Conservation (phyloP, 2,113 vertebrate species). For the Mormoops blainvillei region DNA sequence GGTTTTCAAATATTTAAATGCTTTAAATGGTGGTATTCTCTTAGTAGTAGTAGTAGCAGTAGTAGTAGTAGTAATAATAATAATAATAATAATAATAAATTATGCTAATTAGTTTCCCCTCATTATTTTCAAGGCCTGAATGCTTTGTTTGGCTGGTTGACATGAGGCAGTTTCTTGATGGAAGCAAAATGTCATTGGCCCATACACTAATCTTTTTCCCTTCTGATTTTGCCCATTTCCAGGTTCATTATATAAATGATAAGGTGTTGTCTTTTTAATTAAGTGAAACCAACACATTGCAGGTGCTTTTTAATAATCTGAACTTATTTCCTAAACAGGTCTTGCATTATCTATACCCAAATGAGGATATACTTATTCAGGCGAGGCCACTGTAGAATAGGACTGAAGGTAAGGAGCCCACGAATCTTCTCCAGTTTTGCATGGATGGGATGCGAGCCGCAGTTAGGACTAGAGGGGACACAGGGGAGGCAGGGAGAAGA, state of each 20-base stretch:
- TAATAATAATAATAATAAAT: background rate
- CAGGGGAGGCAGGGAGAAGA: background rate
- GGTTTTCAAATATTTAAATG: background rate
- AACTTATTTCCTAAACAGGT: conserved; percentile 39
- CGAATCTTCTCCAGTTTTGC: background rate
- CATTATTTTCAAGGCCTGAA: conserved; percentile 53
- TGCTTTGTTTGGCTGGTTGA: conserved; percentile 70
- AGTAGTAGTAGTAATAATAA: background rate
- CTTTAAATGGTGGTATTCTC: background rate
- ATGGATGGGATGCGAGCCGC: background rate
- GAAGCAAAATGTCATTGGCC: conserved; percentile 65
- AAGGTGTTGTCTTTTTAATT: conserved; percentile 55
- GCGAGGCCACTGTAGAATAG: background rate
- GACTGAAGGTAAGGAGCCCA: background rate
- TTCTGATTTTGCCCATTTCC: conserved; percentile 64
- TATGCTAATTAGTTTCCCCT: background rate
- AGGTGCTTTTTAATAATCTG: conserved; percentile 48
- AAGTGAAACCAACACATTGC: conserved; percentile 31
- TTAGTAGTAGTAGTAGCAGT: background rate
- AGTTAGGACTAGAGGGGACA: background rate
- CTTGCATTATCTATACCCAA: conserved; percentile 14
- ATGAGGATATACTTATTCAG: conserved; percentile 15
- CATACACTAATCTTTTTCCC: conserved; percentile 42
- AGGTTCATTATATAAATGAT: conserved; percentile 68
- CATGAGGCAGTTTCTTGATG: conserved; percentile 69